These are phyloP conservation scores for Chironomus tentans DNA, from an alignment of 2,888 invertebrate species.

Conservation along the genomic window DNA sequence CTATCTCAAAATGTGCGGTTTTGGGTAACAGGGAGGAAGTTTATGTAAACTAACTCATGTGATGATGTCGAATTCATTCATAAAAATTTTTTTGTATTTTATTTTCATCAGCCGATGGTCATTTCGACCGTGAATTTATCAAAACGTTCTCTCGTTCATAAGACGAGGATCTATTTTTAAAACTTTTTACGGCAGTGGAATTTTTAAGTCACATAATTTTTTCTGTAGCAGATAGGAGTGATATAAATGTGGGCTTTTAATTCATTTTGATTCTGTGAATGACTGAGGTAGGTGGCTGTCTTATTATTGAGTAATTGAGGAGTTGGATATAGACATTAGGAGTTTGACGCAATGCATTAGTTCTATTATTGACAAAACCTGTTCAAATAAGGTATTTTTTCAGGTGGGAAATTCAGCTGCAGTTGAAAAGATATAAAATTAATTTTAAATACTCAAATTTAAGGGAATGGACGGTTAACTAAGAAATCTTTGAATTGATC, in stretches of 20 bases:
- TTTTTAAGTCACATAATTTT: background rate
- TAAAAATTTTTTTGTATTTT: background rate
- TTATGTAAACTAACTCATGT: background rate
- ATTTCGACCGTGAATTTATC: slow-evolving; percentile 2
- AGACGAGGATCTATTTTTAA: background rate
- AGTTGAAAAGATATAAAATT: too few relatives aligned
- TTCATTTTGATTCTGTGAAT: background rate
- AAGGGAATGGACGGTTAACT: too few relatives aligned
- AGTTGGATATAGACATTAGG: background rate
- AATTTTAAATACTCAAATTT: too few relatives aligned
- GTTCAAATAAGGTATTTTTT: too few relatives aligned
- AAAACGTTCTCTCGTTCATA: background rate
- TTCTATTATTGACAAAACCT: too few relatives aligned
- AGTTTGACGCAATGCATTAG: too few relatives aligned
- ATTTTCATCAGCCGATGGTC: background rate
- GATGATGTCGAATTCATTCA: background rate
- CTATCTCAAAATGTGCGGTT: background rate
- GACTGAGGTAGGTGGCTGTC: too few relatives aligned
- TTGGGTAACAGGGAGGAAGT: background rate
- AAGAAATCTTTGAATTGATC: too few relatives aligned
- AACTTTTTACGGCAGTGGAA: too few relatives aligned
- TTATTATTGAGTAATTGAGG: background rate
- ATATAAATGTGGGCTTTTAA: background rate
- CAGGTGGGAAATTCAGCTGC: too few relatives aligned
- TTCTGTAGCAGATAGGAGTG: background rate